Base-by-base conservation (phyloP, 1,140 invertebrate genomes). In the Hycleus cichorii region DNA sequence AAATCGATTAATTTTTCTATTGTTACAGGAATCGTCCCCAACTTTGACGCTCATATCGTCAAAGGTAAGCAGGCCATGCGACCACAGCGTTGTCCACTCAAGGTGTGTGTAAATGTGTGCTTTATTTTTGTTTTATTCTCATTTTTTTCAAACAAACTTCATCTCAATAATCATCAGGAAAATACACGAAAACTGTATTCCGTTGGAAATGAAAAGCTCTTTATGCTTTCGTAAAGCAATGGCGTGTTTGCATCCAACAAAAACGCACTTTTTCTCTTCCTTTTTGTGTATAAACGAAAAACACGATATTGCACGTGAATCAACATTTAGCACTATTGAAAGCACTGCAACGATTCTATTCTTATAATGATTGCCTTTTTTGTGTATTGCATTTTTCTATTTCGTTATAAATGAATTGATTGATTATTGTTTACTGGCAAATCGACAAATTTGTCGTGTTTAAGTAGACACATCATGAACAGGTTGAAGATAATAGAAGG, bases 41-140 rank as follows among this genome's bases (percentile, higher is more conserved):
- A 83, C 81, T 74, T 78, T 83, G 77, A 83, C 81, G 74, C 77
- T 82, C 69, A 78, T 83, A 76, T 83, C 81, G 74, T 83, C 81
- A 71, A 84, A 84, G 80, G 82, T 84, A 81, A 83, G 81, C 81
- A 73, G 69, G 69, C 69, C 67, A 75, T 74, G 72, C 72, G 72
- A 72, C 73, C 71, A 54, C 73, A 72, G 64, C 73, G 71, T 69
- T 73, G 70, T 69, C 69, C 64, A 65, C 68, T 69, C 72, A 74
- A 74, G 73, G 73, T 74, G 73, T 74, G 73, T 74, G 68, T 72
- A 72, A 66, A 58, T 63, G 69, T 66, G 65, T 67, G 67, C 67
- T 69, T 62, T 57, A 56, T 42, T 10, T 42, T 42, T 11, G 10
- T 39, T 39, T 7, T 49, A 43, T 60, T 47, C 48, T 48, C 51